phyloP scores from a whole-genome alignment of 2,888 invertebrate genomes.

The Agonopterix arenella region DNA sequence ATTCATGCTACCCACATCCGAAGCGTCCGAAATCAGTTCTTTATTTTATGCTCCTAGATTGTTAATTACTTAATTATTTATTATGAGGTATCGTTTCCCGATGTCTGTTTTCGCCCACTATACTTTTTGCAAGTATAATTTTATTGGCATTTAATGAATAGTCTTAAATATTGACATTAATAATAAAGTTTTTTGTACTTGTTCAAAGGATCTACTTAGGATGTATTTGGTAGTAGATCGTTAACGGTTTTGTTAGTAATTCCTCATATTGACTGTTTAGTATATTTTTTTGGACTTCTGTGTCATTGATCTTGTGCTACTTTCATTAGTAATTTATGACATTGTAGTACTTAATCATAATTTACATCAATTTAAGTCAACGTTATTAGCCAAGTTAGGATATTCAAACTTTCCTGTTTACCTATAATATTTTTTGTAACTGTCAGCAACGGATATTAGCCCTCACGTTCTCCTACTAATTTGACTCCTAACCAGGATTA shows the following conservation, averaged over 20 bases:
- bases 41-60: slow-evolving; percentile 56
- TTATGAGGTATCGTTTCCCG: slow-evolving; percentile 20
- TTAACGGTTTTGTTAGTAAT: slow-evolving; percentile 40
- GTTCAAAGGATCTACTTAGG: slow-evolving; percentile 8
- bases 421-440: too few species aligned
- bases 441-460: too few species aligned
- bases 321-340: too few species aligned
- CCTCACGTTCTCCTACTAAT: too few species aligned
- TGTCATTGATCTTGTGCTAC: slow-evolving; percentile 24
- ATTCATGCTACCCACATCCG: slow-evolving; percentile 67
- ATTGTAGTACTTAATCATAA: too few species aligned
- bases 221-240: slow-evolving; percentile 29
- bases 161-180: slow-evolving; percentile 18
- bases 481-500: too few species aligned
- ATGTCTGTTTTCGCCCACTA: slow-evolving; percentile 43
- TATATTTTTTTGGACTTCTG: slow-evolving; percentile 35
- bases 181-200: slow-evolving; percentile 15
- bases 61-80: slow-evolving; percentile 70
- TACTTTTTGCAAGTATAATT: slow-evolving; percentile 17
- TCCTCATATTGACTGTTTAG: slow-evolving; percentile 32
- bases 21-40: slow-evolving; percentile 45
- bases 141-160: slow-evolving; percentile 24
- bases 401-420: too few species aligned
- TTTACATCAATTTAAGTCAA: too few species aligned
- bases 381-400: too few species aligned